Evolutionary conservation across 23 tunicate species (phyloP), one percentile per base, ranked within the genome.

Genomic region (Trididemnum nubilum): DNA sequence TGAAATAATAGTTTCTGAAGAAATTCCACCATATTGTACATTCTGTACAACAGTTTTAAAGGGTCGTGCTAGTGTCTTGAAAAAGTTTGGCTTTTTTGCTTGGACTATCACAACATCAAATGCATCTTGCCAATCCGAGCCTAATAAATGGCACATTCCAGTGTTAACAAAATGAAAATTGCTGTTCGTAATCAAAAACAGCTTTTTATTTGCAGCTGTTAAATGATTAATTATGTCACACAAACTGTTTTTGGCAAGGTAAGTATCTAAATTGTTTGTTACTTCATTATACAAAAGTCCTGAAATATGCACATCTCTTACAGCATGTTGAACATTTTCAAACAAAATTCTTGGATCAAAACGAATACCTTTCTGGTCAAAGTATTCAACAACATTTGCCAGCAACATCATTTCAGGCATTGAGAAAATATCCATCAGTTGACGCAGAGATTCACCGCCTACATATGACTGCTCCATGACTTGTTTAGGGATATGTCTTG

Each of bases 61-160:
- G 2, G 92, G 89, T 36, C 94, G 60, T 23, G 38, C 29, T 9
- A 73, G 69, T 44, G 76, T 60, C 31, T 86, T 79, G 70, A 96
- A 96, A 71, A 96, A 96, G n/a, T 67, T 30, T 34, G 99, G 99
- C 79, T 96, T 96, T 67, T 85, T 85, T 1, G 99, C 97, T 80
- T 96, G 87, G 19, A 88, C 92, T 33, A 96, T 87, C 9, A 91
- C 83, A n/a, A 96, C 87, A 82, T 96, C 97, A 70, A 96, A 96
- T 0, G 90, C 97, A 35, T 96, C 99, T 34, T 77, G 84, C 97
- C 99, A 96, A 39, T 84, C 97, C 2, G 74, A 34, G 0, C 95
- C 94, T 33, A 89, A 30, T 31, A 96, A 39, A 74, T 87, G 91
- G 3, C 77, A n/a, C 83, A 96, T 91, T 22, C 99, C 99, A 75